Evolutionary conservation across 2,113 vertebrate genomes (phyloP).

Genomic region (Muntiacus reevesi): DNA sequence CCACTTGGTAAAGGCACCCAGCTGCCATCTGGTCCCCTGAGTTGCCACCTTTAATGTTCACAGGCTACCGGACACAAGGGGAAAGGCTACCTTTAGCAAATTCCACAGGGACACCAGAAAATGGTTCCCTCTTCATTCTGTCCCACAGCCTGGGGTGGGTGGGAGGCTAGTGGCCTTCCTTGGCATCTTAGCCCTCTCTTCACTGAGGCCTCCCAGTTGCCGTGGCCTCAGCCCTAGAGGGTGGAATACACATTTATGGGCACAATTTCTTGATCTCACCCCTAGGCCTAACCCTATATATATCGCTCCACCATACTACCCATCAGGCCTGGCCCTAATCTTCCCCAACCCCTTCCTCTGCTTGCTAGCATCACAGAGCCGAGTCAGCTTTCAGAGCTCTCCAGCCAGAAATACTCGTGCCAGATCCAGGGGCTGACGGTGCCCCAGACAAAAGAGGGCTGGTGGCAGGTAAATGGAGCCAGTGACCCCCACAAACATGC

Average conservation of each 20-base stretch:
- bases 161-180: background rate
- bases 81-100: background rate
- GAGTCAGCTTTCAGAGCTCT: background rate
- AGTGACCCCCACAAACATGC: background rate
- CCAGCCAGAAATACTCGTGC: background rate
- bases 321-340: background rate
- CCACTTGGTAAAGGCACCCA: background rate
- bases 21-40: background rate
- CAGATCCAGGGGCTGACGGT: background rate
- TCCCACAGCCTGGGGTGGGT: background rate
- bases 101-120: background rate
- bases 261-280: background rate
- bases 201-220: background rate
- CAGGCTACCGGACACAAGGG: background rate
- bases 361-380: background rate
- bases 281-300: background rate
- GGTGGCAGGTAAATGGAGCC: background rate
- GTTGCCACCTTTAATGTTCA: slow-evolving; percentile 1
- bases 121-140: background rate
- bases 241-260: background rate
- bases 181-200: background rate
- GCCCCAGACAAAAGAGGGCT: background rate
- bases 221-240: background rate
- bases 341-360: background rate
- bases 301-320: background rate